Conservation (phyloP, 1,140 invertebrate species). For the Thereuonema tuberculata region DNA sequence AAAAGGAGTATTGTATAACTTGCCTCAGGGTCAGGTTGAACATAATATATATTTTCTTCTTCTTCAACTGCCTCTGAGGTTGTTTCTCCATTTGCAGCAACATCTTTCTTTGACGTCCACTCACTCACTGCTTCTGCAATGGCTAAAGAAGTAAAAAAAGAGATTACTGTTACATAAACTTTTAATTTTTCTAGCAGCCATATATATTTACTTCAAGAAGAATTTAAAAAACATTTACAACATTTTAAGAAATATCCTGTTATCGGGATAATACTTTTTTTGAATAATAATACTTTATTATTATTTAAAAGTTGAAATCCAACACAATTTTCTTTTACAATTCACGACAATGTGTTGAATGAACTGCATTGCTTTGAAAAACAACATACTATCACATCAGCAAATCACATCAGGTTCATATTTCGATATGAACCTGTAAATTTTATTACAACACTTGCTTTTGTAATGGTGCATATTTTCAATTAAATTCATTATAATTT, state of each 20-base stretch:
- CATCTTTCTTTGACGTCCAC: constrained; percentile 34
- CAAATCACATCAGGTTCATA: too few relatives aligned
- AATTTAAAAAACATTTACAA: not conserved
- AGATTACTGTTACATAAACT: not conserved
- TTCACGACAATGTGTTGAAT: too few relatives aligned
- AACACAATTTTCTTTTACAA: not conserved
- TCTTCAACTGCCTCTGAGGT: constrained; percentile 21
- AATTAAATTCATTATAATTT: too few relatives aligned
- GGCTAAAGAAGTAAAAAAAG: constrained; percentile 21
- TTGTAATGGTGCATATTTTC: too few relatives aligned
- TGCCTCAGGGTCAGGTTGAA: constrained; percentile 22
- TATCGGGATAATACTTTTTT: not conserved
- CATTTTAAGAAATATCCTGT: not conserved
- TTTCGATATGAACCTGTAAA: too few relatives aligned
- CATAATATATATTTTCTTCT: constrained; percentile 26
- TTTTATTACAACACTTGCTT: too few relatives aligned
- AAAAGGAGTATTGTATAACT: too few relatives aligned
- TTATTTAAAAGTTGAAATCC: not conserved
- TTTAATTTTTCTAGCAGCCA: not conserved
- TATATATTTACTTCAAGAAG: not conserved
- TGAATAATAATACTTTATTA: not conserved
- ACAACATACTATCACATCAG: too few relatives aligned
- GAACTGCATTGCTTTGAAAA: too few relatives aligned
- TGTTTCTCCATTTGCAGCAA: constrained; percentile 18
- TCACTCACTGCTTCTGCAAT: constrained; percentile 30